Evolutionary conservation across 2,797 vertebrate genomes (phyloP), one percentile per base, ranked within the genome.

Genomic region (Epinephelus malabaricus): DNA sequence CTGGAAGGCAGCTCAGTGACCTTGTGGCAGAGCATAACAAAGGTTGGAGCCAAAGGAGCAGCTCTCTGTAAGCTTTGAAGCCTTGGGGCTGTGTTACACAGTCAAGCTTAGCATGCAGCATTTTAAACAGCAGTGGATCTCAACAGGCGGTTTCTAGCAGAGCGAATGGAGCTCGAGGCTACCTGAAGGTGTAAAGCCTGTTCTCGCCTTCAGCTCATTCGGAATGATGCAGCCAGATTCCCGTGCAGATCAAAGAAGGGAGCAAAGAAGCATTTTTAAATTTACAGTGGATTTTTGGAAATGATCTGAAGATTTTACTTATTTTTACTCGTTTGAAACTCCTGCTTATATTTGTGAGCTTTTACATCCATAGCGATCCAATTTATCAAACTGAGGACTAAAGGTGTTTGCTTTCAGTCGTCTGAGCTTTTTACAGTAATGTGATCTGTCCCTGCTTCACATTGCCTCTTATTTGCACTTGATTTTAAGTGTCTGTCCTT

Each of bases 91-190:
- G 80, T 69, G 85, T 73, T 83, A 74, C 84, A 86, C 85, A 79
- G 80, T 72, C 82, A 14, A 65, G 80, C 74, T 82, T 70, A 85
- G 89, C 84, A 73, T 66, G 85, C 79, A 83, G 88, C 87, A 88
- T 89, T 88, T 88, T 86, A 90, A 92, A 73, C 83, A 86, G 88
- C 76, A 38, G 79, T 23, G 73, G 38, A 76, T 88, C 86, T 85
- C 85, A 85, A 84, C 87, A 85, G 84, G 87, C 58, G 53, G 49
- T 78, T 84, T 74, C 55, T 64, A 47, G 56, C 76, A 66, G 60
- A 73, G 73, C 23, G 86, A 84, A 78, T 21, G 76, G 64, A 69
- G 85, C 84, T 86, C 0, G 55, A 65, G 81, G 82, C 73, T 64
- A 76, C 49, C 73, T 82, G 75, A 84, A 83, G 84, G 81, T 81